Base-by-base conservation (phyloP, 1,140 invertebrate species). In the Odontomachus brunneus region DNA sequence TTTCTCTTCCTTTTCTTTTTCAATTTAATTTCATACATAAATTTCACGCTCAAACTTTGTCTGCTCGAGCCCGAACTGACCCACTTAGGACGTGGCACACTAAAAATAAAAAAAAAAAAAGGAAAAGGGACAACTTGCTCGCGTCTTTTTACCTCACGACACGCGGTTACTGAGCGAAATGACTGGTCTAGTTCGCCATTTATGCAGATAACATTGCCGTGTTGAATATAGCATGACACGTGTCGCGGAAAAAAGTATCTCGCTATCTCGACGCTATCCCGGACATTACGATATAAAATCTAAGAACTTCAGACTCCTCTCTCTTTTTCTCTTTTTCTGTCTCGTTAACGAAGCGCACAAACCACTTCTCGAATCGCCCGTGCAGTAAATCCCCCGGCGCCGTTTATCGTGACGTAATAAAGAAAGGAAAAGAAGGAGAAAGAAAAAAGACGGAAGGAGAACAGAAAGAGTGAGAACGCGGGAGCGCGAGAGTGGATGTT, bases 391-490 rank as follows among this genome's bases (percentile, higher is more conserved):
- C 57, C 29, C 57, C 38, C 24, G 17, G 59, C 38, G 24, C 67
- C 67, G 48, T 82, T 74, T 60, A 73, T 82, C 78, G 78, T 63
- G 38, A 76, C 5, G 66, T 66, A 66, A 78, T 24, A 76, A 65
- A 59, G 26, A 44, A 49, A 71, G 12, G 11, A 24, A n/a, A 63
- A 19, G 5, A 55, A 19, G 53, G 38, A 33, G 53, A 44, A 44
- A 11, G 38, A 5, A 29, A 48, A 14, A 51, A 62, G 14, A 17
- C 11, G 9, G 59, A 11, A 11, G 38, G 38, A 11, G 38, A 53
- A 66, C 51, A 55, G 33, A 22, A 49, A 71, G 3, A 5, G 14
- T 1, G 24, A 38, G 24, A 55, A 19, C 7, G 33, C 12, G 24
- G 67, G 67, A 29, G 51, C 12, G 24, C 22, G 53, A 2, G 59